These are phyloP conservation scores for Parotocinclus haroldoi DNA, from an alignment of 2,797 vertebrate genomes.

Conservation along the genomic window DNA sequence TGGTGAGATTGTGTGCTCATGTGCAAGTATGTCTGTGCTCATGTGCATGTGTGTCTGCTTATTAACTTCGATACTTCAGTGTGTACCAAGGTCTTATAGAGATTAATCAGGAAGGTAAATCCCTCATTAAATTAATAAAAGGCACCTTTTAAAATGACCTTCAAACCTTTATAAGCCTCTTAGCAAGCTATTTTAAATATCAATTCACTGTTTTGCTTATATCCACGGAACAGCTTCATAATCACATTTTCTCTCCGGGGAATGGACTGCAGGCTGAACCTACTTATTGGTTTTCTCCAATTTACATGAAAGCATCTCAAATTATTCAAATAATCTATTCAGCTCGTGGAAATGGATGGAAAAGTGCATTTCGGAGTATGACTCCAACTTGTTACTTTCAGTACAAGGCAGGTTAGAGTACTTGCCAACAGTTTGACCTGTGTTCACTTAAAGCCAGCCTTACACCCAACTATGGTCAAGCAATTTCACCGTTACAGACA, in stretches of 20 bases:
- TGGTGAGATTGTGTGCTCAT: constrained; percentile 70
- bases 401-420: no score
- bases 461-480: no score
- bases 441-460: no score
- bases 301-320: constrained; percentile 1
- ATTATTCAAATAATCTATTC: background rate
- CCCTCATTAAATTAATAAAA: constrained; percentile 14
- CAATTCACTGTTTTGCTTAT: constrained; percentile 4
- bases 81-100: constrained; percentile 6
- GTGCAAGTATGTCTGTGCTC: constrained; percentile 4
- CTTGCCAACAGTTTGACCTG: no score
- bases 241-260: constrained; percentile 14
- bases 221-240: constrained; percentile 7
- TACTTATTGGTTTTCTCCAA: constrained; percentile 4
- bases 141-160: constrained; percentile 43
- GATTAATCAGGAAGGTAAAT: constrained; percentile 25
- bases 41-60: background rate
- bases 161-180: constrained; percentile 45
- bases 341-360: no score
- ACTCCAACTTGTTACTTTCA: no score
- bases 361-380: no score
- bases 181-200: constrained; percentile 29
- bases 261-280: background rate
- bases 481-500: no score
- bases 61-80: background rate